A percentile compares a stretch with the other conserved stretches of the same genome.
These are phyloP conservation scores for Mesoligia furuncula DNA, from an alignment of 2,888 invertebrate genomes.

Conservation along the genomic window DNA sequence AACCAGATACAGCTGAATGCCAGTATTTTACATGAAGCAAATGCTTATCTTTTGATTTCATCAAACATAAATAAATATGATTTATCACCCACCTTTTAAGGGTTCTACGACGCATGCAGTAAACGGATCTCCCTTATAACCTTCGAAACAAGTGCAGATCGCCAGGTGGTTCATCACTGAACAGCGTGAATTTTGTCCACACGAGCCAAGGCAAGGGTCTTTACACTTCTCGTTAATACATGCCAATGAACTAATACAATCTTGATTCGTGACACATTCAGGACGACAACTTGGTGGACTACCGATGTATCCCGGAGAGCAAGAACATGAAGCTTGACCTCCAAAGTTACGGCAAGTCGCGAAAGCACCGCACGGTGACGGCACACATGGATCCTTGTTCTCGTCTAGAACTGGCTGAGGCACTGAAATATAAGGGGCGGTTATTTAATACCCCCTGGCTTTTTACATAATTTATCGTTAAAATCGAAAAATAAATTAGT, in stretches of 20 bases:
- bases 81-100: conserved; percentile 75
- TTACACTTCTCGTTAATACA: conserved; percentile 92
- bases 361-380: conserved; percentile 92
- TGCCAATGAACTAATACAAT: conserved; percentile 92
- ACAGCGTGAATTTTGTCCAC: conserved; percentile 91
- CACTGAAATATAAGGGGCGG: conserved; percentile 70
- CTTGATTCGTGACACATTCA: conserved; percentile 92
- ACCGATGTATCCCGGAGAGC: conserved; percentile 91
- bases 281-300: conserved; percentile 93
- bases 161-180: conserved; percentile 91
- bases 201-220: conserved; percentile 93
- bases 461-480: background rate
- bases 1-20: background rate
- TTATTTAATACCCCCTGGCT: background rate
- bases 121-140: conserved; percentile 92
- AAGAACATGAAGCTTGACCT: conserved; percentile 91
- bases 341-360: conserved; percentile 90
- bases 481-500: background rate
- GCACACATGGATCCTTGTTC: conserved; percentile 91
- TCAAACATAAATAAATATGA: conserved; percentile 12
- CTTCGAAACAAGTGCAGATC: conserved; percentile 91
- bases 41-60: background rate
- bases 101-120: conserved; percentile 82
- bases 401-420: conserved; percentile 81
- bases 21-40: background rate